Evolutionary conservation across 1,140 invertebrate genomes (phyloP).

Genomic region (Achatina immaculata): DNA sequence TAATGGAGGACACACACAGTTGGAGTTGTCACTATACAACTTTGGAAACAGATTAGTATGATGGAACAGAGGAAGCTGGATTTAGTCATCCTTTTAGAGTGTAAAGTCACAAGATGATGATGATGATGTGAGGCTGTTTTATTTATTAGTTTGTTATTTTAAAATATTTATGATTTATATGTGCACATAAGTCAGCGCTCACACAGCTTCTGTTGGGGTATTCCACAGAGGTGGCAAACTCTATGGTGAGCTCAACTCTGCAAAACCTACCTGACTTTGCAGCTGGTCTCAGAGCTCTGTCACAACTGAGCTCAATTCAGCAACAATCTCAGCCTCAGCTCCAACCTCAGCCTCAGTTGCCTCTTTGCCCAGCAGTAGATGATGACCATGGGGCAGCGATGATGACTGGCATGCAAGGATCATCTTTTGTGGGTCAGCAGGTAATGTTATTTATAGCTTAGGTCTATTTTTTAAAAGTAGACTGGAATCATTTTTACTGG

Average conservation of each 20-base stretch:
- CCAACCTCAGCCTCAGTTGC: not conserved
- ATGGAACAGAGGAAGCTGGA: too few relatives aligned
- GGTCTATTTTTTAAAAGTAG: not conserved
- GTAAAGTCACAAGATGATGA: too few relatives aligned
- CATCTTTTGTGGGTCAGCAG: not conserved
- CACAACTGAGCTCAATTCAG: not conserved
- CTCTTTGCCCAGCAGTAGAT: not conserved
- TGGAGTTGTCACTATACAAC: too few relatives aligned
- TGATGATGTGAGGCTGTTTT: too few relatives aligned
- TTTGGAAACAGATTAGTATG: too few relatives aligned
- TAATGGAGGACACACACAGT: too few relatives aligned
- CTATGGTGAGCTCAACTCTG: not conserved
- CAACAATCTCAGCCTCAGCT: not conserved
- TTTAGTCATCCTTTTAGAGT: too few relatives aligned
- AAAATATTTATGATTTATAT: too few relatives aligned
- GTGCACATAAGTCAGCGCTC: too few relatives aligned
- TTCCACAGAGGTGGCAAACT: conserved; percentile 9
- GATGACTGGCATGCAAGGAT: conserved; percentile 32
- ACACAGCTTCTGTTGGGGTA: not conserved
- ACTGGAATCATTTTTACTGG: too few relatives aligned
- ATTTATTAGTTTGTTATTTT: too few relatives aligned
- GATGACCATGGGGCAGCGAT: conserved; percentile 19
- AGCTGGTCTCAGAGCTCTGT: conserved; percentile 13
- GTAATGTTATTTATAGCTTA: not conserved
- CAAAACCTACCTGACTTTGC: not conserved